Conservation (phyloP, 2,888 invertebrate genomes). For the Cheilosia scutellata region DNA sequence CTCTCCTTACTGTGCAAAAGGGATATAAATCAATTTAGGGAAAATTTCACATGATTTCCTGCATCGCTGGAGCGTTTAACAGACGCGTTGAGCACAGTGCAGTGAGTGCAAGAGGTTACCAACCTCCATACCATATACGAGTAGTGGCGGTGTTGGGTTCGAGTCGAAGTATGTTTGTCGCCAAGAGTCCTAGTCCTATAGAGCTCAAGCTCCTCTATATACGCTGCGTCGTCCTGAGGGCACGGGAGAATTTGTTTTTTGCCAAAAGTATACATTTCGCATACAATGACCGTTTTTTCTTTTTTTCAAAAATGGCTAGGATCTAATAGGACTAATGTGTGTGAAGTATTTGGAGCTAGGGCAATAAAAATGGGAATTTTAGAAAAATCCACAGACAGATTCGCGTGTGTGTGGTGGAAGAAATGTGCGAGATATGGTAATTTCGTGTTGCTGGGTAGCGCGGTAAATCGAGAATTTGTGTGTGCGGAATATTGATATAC, state of each 20-base stretch:
- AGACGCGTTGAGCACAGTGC: slow-evolving; percentile 61
- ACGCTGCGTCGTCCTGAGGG: slow-evolving; percentile 7
- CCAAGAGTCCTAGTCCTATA: slow-evolving; percentile 63
- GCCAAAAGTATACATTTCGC: slow-evolving; percentile 49
- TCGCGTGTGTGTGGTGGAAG: not conserved
- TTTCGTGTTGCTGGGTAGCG: slow-evolving; percentile 50
- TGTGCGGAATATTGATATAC: slow-evolving; percentile 70
- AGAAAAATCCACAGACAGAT: slow-evolving; percentile 20
- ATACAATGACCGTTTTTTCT: slow-evolving; percentile 3
- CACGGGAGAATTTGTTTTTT: slow-evolving; percentile 58
- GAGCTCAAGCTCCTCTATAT: slow-evolving; percentile 12
- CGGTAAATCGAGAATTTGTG: slow-evolving; percentile 66
- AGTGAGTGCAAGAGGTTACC: slow-evolving; percentile 49
- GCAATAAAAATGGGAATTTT: slow-evolving; percentile 17
- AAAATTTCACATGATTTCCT: slow-evolving; percentile 75
- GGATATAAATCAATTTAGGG: slow-evolving; percentile 74
- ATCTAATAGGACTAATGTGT: slow-evolving; percentile 70
- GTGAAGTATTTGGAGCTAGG: slow-evolving; percentile 45
- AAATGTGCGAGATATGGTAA: slow-evolving; percentile 63
- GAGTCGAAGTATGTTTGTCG: slow-evolving; percentile 61
- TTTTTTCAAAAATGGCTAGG: slow-evolving; percentile 27
- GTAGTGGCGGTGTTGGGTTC: not conserved
- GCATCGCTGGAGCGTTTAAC: slow-evolving; percentile 75
- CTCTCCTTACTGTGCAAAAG: slow-evolving; percentile 45
- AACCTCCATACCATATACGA: slow-evolving; percentile 13